A percentile compares a stretch with the other conserved stretches of the same genome.
Conservation (phyloP, 2,888 invertebrate species). For the Ligdia adustata region DNA sequence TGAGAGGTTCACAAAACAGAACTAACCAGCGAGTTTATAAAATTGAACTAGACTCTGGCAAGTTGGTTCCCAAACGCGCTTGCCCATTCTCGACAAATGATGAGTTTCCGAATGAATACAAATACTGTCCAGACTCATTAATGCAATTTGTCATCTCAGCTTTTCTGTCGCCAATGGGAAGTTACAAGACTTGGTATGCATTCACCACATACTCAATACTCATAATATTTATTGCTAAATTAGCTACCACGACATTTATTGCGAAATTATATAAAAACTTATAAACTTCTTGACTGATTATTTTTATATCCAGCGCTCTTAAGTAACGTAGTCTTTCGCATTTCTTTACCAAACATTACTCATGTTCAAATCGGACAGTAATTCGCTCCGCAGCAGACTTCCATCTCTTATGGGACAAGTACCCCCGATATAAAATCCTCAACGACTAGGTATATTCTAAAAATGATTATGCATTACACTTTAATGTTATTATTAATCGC, state of each 20-base stretch:
- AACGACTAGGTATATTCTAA: too few species aligned
- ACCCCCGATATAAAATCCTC: too few species aligned
- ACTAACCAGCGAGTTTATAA: conserved; percentile 38
- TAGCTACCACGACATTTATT: too few species aligned
- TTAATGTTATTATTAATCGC: conserved; percentile 12
- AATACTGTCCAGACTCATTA: conserved; percentile 52
- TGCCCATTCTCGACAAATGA: conserved; percentile 54
- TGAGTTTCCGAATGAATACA: conserved; percentile 18
- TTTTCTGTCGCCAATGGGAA: conserved; percentile 53
- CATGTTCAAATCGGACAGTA: too few species aligned
- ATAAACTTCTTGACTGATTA: too few species aligned
- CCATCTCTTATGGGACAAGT: too few species aligned
- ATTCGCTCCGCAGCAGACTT: too few species aligned
- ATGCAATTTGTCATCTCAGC: conserved; percentile 51
- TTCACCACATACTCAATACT: background rate
- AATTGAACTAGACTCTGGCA: conserved; percentile 55
- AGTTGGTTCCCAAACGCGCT: conserved; percentile 46
- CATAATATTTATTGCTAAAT: background rate
- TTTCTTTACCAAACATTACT: too few species aligned
- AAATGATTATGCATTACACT: background rate
- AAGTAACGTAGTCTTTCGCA: too few species aligned
- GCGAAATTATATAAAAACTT: too few species aligned
- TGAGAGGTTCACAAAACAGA: conserved; percentile 43
- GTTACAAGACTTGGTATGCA: conserved; percentile 53
- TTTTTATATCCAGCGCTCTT: too few species aligned